Conservation (phyloP, 2,797 vertebrate genomes). For the Dicrostonyx torquatus region DNA sequence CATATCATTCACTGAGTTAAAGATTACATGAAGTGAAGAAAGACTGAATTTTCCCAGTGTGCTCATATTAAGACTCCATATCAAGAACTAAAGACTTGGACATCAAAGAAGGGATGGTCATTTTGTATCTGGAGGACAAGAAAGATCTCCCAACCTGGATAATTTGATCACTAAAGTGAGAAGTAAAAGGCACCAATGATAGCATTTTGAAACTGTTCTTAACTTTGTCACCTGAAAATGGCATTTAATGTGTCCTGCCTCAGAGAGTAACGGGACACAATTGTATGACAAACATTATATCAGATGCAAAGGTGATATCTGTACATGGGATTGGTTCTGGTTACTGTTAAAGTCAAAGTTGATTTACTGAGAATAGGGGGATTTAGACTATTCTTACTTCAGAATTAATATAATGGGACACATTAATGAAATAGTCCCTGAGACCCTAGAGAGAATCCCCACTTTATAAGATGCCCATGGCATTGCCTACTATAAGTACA, state of each 20-base stretch:
- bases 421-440: background rate
- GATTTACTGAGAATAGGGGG: background rate
- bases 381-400: constrained; percentile 16
- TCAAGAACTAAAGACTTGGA: background rate
- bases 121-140: background rate
- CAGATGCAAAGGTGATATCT: background rate
- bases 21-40: background rate
- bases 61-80: background rate
- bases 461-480: background rate
- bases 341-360: background rate
- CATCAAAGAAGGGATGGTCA: background rate
- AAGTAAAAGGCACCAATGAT: background rate
- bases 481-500: background rate
- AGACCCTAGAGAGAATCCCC: background rate
- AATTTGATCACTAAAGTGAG: background rate
- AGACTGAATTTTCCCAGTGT: background rate
- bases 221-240: background rate
- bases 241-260: background rate
- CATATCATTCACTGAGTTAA: background rate
- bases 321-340: fast-evolving
- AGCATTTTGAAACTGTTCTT: background rate
- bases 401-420: background rate
- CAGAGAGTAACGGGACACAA: background rate
- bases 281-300: background rate
- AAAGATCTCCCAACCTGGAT: background rate